These are phyloP conservation scores for Quadroppia sp. DNA, from an alignment of 2,888 invertebrate genomes.

Conservation along the genomic window DNA sequence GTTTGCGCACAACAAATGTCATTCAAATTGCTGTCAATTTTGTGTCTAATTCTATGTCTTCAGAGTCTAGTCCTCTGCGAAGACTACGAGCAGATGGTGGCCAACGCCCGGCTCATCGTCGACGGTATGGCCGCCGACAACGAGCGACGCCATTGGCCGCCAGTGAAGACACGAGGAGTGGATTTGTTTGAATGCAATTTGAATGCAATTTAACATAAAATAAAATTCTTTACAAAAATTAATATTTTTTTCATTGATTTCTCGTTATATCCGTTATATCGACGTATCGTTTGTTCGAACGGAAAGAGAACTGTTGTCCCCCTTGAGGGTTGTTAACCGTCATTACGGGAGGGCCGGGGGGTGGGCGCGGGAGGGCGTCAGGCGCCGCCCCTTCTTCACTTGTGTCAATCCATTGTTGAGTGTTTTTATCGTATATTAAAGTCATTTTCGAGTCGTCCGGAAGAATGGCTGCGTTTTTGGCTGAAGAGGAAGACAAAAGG, in stretches of 20 bases:
- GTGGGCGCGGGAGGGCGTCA: not conserved
- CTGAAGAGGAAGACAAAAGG: slow-evolving; percentile 23
- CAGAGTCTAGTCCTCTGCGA: too few species aligned
- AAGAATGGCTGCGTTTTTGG: slow-evolving; percentile 47
- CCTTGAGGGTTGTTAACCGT: too few species aligned
- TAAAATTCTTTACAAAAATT: too few species aligned
- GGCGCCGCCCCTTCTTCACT: not conserved
- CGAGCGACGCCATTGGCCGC: too few species aligned
- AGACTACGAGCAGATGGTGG: not conserved
- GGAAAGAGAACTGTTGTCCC: not conserved
- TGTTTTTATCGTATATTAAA: slow-evolving; percentile 36
- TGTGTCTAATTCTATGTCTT: too few species aligned
- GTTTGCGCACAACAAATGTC: too few species aligned
- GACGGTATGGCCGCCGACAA: not conserved
- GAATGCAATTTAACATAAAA: not conserved
- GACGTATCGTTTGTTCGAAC: not conserved
- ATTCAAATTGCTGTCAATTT: too few species aligned
- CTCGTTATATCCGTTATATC: not conserved
- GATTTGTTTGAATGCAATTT: not conserved
- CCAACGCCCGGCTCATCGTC: not conserved
- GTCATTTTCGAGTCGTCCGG: slow-evolving; percentile 48
- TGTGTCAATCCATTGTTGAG: slow-evolving; percentile 38
- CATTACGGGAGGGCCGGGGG: not conserved
- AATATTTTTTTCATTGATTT: not conserved
- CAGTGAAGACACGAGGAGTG: too few species aligned